Evolutionary conservation across 2,888 invertebrate genomes (phyloP), one percentile per base, ranked within the genome.

Genomic region (Cistogaster globosa): DNA sequence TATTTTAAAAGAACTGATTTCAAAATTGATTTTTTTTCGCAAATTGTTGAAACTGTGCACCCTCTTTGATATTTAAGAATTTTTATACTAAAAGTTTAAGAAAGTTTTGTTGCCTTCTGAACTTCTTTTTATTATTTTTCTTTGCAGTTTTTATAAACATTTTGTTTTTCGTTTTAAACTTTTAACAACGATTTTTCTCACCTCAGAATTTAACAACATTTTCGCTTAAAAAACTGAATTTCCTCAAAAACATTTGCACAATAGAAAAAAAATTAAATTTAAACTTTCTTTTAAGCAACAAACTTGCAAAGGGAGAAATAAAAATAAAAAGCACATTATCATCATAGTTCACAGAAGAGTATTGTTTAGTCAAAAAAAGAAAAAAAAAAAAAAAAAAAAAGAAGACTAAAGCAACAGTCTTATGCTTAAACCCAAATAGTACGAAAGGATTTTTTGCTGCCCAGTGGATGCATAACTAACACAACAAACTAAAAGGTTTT

Each of bases 261-360:
- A 65, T 48, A 62, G 22, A 53, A 68, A 57, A 68, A 57, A 20
- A 53, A 53, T 18, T 20, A 32, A 22, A 57, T 79, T 63, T 16
- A 6, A 79, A 79, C 55, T 69, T 78, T 57, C 55, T 0, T 18
- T 2, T 18, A 36, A 18, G 53, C 26, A 75, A 8, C 22, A 48
- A 69, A 42, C 51, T 78, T 42, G 18, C 3, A 2, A 20, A 42
- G 22, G 7, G 51, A 48, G n/a, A 58, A 38, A 55, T 12, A 69
- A 9, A 53, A 9, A 42, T 38, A 67, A 45, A 75, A 65, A 76
- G 20, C 55, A 53, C 62, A 71, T 63, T 63, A 79, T 71, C 63
- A 63, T 22, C 26, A 26, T 4, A 62, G 51, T 78, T 32, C 68
- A 18, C 22, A 42, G n/a, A 45, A 78, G 32, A 45, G 16, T 45